phyloP scores from a whole-genome alignment of 2,113 vertebrate genomes.

The Charina bottae region DNA sequence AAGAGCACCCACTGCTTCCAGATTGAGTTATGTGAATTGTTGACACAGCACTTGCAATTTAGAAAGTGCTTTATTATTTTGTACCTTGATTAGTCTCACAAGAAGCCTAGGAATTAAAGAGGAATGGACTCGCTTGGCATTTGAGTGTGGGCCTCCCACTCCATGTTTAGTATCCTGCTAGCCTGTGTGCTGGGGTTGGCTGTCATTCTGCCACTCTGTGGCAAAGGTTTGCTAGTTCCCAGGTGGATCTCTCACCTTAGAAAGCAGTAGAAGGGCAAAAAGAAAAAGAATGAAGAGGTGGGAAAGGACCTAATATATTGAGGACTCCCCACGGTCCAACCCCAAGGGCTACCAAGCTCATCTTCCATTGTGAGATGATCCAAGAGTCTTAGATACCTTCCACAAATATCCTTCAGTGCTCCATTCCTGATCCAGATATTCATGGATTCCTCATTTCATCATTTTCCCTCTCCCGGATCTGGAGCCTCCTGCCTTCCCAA shows the following conservation, averaged over 20 bases:
- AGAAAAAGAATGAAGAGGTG: neutral
- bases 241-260: neutral
- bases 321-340: neutral
- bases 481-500: neutral
- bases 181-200: neutral
- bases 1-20: slow-evolving; percentile 21
- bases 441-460: neutral
- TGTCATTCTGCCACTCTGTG: neutral
- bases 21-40: slow-evolving; percentile 23
- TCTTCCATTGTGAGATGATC: neutral
- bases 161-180: neutral
- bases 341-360: neutral
- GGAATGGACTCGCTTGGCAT: neutral
- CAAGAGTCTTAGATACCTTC: neutral
- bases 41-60: slow-evolving; percentile 17
- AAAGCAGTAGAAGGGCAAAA: neutral
- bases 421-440: neutral
- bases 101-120: neutral
- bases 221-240: neutral
- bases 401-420: neutral
- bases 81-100: slow-evolving; percentile 8
- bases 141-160: neutral
- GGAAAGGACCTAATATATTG: neutral
- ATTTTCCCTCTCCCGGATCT: neutral
- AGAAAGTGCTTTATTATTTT: slow-evolving; percentile 31